Base-by-base conservation (phyloP, 2,888 invertebrate species). In the Neelides folsomi region DNA sequence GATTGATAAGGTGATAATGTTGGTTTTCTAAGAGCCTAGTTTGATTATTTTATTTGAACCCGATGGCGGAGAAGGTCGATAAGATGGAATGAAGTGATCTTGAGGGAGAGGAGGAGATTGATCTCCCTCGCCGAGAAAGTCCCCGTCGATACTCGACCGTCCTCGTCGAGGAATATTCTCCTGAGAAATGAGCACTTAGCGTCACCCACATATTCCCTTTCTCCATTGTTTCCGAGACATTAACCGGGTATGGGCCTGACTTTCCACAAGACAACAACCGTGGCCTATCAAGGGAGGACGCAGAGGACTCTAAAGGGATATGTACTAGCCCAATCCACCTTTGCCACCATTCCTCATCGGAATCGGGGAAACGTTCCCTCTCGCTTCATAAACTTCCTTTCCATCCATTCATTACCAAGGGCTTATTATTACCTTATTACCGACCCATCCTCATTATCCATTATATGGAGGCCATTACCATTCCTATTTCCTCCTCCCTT, bases 151-250 rank as follows among this genome's bases (percentile, higher is more conserved):
- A 27, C 27, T 27, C 27, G 27, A 27, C 27, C 27, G 27, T 27
- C 27, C 27, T 27, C 27, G 27, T 27, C 27, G 4, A 5, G 27
- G 27, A 49, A 49, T 49, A 51, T 48, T 52, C 41, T 44, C 47
- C 47, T 56, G 56, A 56, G 49, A 56, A 56, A 56, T 54, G 53
- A 52, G 56, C 54, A 56, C 56, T 56, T 56, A 27, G 46, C 48
- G 56, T 56, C 56, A 54, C 43, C 51, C 54, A 51, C 56, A 56
- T 54, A 51, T 53, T 56, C 52, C 41, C 47, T 37, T 34, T 44
- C 47, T 53, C 56, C 56, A 56, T 56, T 56, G 56, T 56, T 56
- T 56, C 56, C 53, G 43, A 43, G 37, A 53, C 56, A 56, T 56
- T 56, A 41, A 51, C 47, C 53, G 38, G 47, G 46, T 56, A 56